Evolutionary conservation across 2,797 vertebrate genomes (phyloP).

Genomic region (Pristis pectinata): DNA sequence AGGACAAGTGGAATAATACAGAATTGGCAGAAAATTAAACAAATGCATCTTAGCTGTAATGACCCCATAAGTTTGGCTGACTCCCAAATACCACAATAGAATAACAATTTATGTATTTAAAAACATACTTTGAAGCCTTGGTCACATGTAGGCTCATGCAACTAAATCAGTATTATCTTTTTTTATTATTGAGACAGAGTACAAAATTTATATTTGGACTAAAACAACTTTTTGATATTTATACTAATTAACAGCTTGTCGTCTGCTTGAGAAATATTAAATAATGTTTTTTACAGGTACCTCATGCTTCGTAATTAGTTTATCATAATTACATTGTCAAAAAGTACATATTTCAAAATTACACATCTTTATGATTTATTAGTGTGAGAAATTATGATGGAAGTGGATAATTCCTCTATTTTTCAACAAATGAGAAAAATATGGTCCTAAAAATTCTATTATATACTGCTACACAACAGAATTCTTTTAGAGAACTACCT

Average conservation of each 20-base stretch:
- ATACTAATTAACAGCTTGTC: neutral
- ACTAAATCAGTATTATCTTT: neutral
- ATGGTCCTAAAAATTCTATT: neutral
- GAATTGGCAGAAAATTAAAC: neutral
- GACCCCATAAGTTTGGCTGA: neutral
- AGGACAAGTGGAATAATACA: neutral
- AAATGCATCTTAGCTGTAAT: neutral
- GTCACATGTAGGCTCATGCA: neutral
- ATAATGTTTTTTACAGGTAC: neutral
- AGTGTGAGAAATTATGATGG: neutral
- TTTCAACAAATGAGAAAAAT: neutral
- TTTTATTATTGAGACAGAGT: neutral
- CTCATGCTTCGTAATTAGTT: neutral
- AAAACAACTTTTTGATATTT: neutral
- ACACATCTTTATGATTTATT: neutral
- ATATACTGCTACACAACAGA: neutral
- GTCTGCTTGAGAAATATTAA: neutral
- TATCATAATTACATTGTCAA: neutral
- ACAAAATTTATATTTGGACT: neutral
- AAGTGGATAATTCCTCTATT: neutral
- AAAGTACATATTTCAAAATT: neutral
- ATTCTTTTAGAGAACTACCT: too few species aligned
- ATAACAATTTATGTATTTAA: neutral
- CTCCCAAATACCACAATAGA: neutral
- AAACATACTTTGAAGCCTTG: constrained; percentile 7